These are phyloP conservation scores for Trilocha varians DNA, from an alignment of 2,888 invertebrate species.

Conservation along the genomic window DNA sequence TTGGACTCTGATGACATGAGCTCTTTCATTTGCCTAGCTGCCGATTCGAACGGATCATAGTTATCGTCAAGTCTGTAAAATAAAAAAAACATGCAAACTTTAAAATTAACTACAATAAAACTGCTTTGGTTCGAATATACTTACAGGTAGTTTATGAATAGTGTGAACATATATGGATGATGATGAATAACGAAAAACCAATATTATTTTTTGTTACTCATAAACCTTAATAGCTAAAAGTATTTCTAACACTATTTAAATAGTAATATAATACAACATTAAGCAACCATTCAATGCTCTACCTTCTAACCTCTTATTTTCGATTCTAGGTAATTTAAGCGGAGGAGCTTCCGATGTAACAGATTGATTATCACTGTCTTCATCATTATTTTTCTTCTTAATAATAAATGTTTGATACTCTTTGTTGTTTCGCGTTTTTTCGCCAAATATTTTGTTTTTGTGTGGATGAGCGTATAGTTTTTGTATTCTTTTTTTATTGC, in stretches of 20 bases:
- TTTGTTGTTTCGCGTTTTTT: constrained; percentile 36
- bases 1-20: constrained; percentile 80
- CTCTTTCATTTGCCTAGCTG: constrained; percentile 87
- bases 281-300: background rate
- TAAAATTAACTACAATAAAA: too few relatives aligned
- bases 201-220: too few relatives aligned
- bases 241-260: background rate
- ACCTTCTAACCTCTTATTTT: constrained; percentile 49
- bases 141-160: too few relatives aligned
- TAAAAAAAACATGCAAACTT: too few relatives aligned
- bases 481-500: constrained; percentile 36
- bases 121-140: too few relatives aligned
- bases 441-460: constrained; percentile 42
- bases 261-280: background rate
- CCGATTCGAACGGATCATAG: constrained; percentile 85
- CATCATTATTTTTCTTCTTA: constrained; percentile 28
- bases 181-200: too few relatives aligned
- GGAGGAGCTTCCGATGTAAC: constrained; percentile 51
- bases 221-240: background rate
- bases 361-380: constrained; percentile 45
- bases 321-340: constrained; percentile 60
- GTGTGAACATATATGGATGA: too few relatives aligned
- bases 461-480: constrained; percentile 38
- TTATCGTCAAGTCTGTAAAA: constrained; percentile 68
- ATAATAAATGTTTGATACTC: constrained; percentile 53